phyloP scores from a whole-genome alignment of 2,888 invertebrate genomes.

The Strigamia transsilvanica region DNA sequence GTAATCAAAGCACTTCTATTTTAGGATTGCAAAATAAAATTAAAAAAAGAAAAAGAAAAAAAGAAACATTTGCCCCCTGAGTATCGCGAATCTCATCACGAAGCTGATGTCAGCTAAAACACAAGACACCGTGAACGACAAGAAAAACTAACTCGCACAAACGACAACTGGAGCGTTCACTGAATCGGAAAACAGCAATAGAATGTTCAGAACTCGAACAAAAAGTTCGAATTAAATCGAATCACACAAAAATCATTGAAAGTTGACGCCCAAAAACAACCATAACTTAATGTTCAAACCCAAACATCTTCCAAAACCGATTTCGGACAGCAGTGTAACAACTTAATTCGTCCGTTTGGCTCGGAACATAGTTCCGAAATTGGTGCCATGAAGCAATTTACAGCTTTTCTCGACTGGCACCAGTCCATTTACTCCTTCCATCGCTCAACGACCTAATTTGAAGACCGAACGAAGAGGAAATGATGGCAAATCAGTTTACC shows the following conservation, averaged over 20 bases:
- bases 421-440: constrained; percentile 17
- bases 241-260: background rate
- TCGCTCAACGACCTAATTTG: constrained; percentile 5
- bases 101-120: constrained; percentile 11
- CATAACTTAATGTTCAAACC: background rate
- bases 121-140: background rate
- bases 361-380: background rate
- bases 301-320: background rate
- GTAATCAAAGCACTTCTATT: background rate
- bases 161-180: background rate
- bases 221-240: constrained; percentile 6
- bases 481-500: constrained; percentile 4
- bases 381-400: background rate
- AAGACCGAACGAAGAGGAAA: background rate
- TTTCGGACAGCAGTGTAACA: too few relatives aligned
- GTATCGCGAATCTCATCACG: background rate
- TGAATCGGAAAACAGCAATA: background rate
- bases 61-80: background rate
- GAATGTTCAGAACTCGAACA: background rate
- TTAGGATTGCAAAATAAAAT: background rate
- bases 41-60: background rate
- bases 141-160: background rate
- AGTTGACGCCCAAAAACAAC: background rate
- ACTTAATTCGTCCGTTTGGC: background rate
- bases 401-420: constrained; percentile 24